Base-by-base conservation (phyloP, 2,113 vertebrate genomes). In the Pungitius pungitius region DNA sequence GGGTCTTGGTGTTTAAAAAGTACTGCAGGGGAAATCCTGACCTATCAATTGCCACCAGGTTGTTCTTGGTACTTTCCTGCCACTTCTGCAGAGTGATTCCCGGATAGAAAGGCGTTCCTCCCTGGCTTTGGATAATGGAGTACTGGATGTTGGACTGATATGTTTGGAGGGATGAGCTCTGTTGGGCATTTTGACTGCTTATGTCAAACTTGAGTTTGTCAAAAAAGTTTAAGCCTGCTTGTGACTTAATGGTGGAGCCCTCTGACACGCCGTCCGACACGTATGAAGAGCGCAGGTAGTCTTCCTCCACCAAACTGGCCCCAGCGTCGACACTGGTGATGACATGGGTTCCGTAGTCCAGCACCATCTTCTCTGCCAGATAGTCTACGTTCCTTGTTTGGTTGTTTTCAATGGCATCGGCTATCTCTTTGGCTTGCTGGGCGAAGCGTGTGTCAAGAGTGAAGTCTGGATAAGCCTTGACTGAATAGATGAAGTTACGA, bases 21-120 rank as follows among this genome's bases (percentile, higher is more conserved):
- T 91, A 92, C 42, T 93, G 88, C 9, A 99, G 82, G 1, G 96
- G 96, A 75, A 96, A 74, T n/a, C 96, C 97, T 0, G 89, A 90
- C 3, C 96, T 94, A 80, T 99, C 96, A 0, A 98, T 88, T 30
- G 95, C 95, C 77, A 98, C 95, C 77, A 98, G 89, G 82, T 97
- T 95, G 89, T 98, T 96, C 33, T 51, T 64, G 39, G 91, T 96
- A 30, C 84, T 91, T 73, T 96, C 93, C 80, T 99, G 96, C 96
- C 96, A 98, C 47, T 82, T 90, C 91, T 96, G 92, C 63, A 99
- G 90, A 42, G 95, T 96, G 86, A 99, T 96, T 3, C 97, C 97
- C 0, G 96, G 96, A 80, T 96, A 97, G 66, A 97, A 97, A 0
- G 95, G 92, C 11, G 51, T 17, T 2, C 96, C 95, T 6, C 89